These are phyloP conservation scores for Cromileptes altivelis DNA, from an alignment of 2,113 vertebrate species.

Conservation along the genomic window DNA sequence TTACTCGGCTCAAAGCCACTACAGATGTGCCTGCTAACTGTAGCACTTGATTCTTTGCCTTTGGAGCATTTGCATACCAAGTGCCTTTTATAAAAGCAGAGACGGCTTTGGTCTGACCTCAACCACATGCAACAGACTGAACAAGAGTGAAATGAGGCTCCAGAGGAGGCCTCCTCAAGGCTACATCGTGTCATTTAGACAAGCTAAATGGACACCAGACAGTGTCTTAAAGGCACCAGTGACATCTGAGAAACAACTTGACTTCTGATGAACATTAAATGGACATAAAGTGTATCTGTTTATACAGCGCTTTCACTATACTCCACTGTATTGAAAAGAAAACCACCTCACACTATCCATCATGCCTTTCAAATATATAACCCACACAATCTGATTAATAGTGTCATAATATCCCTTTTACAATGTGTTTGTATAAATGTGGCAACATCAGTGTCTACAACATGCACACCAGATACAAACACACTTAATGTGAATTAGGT, in stretches of 20 bases:
- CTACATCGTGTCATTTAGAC: conserved; percentile 7
- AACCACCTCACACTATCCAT: not conserved
- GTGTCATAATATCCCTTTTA: not conserved
- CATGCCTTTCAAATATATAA: not conserved
- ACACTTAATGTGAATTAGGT: conserved; percentile 9
- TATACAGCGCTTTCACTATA: not conserved
- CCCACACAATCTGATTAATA: not conserved
- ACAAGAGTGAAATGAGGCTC: not conserved
- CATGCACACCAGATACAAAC: conserved; percentile 1
- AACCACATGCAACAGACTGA: conserved; percentile 29
- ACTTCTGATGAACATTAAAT: not conserved
- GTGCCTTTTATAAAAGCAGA: conserved; percentile 31
- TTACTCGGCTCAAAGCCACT: conserved; percentile 36
- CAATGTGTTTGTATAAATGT: not conserved
- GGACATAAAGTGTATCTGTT: not conserved
- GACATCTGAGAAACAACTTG: not conserved
- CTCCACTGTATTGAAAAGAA: not conserved
- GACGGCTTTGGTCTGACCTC: conserved; percentile 19
- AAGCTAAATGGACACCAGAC: not conserved
- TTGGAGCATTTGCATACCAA: conserved; percentile 30
- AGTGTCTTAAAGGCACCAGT: not conserved
- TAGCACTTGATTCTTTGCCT: conserved; percentile 34
- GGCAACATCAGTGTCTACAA: conserved; percentile 9
- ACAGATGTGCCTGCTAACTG: conserved; percentile 16
- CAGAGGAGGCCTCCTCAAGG: conserved; percentile 21